phyloP scores from a whole-genome alignment of 2,797 vertebrate species.

The Pygocentrus nattereri region DNA sequence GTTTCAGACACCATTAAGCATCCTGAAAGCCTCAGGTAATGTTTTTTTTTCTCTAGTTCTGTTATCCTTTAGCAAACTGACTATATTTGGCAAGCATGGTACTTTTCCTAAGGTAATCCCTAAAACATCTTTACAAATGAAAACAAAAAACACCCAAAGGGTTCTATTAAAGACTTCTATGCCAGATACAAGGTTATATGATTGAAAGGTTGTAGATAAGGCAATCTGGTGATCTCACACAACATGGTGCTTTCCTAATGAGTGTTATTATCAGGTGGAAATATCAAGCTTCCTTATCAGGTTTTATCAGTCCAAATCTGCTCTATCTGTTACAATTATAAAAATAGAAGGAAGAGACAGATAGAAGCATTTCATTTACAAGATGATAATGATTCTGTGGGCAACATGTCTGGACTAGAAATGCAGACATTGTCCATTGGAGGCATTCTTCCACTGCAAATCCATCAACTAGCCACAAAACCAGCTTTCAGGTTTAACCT shows the following conservation, averaged over 20 bases:
- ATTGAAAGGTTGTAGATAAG: no score
- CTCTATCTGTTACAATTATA: slow-evolving; percentile 13
- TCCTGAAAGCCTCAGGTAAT: not conserved
- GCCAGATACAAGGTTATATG: not conserved
- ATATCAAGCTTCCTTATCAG: slow-evolving; percentile 54
- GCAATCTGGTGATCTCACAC: not conserved
- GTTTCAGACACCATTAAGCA: not conserved
- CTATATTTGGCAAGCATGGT: not conserved
- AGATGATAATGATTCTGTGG: not conserved
- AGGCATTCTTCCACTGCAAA: no score
- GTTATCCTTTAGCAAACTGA: not conserved
- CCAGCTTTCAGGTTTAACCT: no score
- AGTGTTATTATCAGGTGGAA: slow-evolving; percentile 71
- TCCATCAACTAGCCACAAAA: no score
- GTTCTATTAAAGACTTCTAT: not conserved
- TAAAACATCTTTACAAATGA: not conserved
- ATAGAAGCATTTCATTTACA: not conserved
- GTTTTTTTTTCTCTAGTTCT: not conserved
- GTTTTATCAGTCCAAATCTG: slow-evolving; percentile 28
- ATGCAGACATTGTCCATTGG: not conserved
- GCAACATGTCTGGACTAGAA: slow-evolving; percentile 1
- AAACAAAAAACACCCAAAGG: not conserved
- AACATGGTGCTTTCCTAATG: slow-evolving; percentile 58
- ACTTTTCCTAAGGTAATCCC: not conserved
- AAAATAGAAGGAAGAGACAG: not conserved